Conservation (phyloP, 2,888 invertebrate genomes). For the Marasmarcha lunaedactyla region DNA sequence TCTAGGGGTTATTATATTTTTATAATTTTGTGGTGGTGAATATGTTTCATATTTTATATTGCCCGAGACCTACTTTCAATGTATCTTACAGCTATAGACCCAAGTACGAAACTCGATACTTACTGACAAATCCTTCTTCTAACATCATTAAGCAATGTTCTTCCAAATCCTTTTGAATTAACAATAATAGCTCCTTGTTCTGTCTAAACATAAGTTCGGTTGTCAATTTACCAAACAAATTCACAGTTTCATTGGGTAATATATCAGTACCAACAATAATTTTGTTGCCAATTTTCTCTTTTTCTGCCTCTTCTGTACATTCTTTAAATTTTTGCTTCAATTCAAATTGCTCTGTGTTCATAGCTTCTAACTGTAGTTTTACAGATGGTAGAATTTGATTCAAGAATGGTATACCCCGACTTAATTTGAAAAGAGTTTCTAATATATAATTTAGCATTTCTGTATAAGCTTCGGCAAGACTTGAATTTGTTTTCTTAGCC, state of each 20-base stretch:
- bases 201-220: conserved; percentile 59
- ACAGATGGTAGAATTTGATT: conserved; percentile 45
- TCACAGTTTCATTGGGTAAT: conserved; percentile 42
- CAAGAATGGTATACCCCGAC: conserved; percentile 44
- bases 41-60: not conserved
- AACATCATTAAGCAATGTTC: conserved; percentile 42
- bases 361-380: conserved; percentile 36
- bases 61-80: too few relatives aligned
- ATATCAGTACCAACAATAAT: conserved; percentile 41
- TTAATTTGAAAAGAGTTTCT: conserved; percentile 54
- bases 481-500: conserved; percentile 33
- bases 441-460: conserved; percentile 46
- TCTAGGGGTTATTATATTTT: too few relatives aligned
- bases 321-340: conserved; percentile 31
- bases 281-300: conserved; percentile 35
- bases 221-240: conserved; percentile 46
- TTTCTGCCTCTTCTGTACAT: conserved; percentile 20
- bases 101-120: too few relatives aligned
- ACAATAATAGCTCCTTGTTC: conserved; percentile 44
- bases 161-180: conserved; percentile 47
- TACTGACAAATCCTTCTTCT: conserved; percentile 46
- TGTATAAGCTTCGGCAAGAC: conserved; percentile 28
- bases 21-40: too few relatives aligned
- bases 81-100: too few relatives aligned
- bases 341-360: conserved; percentile 44